Evolutionary conservation across 2,888 invertebrate genomes (phyloP), one percentile per base, ranked within the genome.

Genomic region (Melinopterus prodromus): DNA sequence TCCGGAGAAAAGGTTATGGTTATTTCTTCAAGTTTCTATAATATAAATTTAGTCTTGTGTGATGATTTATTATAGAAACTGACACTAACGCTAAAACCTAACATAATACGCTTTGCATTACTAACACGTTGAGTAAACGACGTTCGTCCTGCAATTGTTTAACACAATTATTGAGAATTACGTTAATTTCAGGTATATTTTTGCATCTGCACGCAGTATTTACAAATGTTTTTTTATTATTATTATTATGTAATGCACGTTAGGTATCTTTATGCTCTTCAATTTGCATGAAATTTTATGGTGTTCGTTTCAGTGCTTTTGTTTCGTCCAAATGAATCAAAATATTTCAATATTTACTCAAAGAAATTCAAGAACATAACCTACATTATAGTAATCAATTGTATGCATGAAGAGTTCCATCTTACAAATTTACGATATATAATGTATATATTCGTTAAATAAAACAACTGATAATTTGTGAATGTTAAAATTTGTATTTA

Each of bases 321-420:
- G 53, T 53, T 9, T 2, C 53, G 53, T 53, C 53, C 26, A 26
- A 26, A 26, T 3, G 69, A n/a, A 69, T 69, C 69, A 69, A 69
- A 69, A n/a, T 69, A 69, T n/a, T 14, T 69, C 69, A 69, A n/a
- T 69, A 69, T 35, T 35, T 16, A 37, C 16, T 75, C 36, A 75
- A 75, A n/a, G 14, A 75, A 75, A 35, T 36, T 6, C 12, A 75
- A 74, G 35, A 74, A 74, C 16, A 74, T 74, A 74, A 74, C 74
- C 12, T 35, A 16, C n/a, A 35, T 74, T 74, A 16, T n/a, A 26
- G 26, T 26, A 26, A 26, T 75, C 15, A 36, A 12, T 35, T n/a
- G n/a, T n/a, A n/a, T n/a, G n/a, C n/a, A n/a, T n/a, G n/a, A n/a
- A n/a, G n/a, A n/a, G n/a, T n/a, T n/a, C n/a, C n/a, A n/a, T n/a